A percentile compares a stretch with the other conserved stretches of the same genome.
Evolutionary conservation across 37 sponge, comb jelly and placozoan genomes (phyloP).

Genomic region (Cliona cf. orientalis): DNA sequence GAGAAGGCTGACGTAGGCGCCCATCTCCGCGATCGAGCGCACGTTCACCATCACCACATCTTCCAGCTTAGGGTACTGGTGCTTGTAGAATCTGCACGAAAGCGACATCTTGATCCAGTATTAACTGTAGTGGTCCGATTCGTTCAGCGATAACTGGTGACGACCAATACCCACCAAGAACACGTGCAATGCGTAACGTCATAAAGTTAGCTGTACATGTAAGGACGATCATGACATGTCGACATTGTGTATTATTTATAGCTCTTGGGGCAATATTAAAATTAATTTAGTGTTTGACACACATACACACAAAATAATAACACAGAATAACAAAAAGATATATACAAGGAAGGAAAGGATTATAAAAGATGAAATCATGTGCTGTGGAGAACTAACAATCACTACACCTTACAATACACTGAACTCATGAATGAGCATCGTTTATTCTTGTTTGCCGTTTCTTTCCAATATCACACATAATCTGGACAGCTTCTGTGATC

Average conservation of each 20-base stretch:
- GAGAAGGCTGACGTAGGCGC: conserved; percentile 93
- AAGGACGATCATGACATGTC: background rate
- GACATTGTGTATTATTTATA: background rate
- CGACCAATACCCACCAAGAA: background rate
- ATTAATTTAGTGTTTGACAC: background rate
- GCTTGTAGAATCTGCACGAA: conserved; percentile 61
- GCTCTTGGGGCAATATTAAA: background rate
- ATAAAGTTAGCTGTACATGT: too few species aligned
- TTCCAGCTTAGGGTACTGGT: conserved; percentile 93
- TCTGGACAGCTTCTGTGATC: conserved; percentile 61
- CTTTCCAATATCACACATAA: conserved; percentile 41
- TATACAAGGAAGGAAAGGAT: background rate
- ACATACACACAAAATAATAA: background rate
- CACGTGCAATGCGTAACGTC: too few species aligned
- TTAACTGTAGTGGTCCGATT: background rate
- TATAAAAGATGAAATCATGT: too few species aligned
- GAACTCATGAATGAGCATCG: background rate
- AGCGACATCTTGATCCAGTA: conserved; percentile 18
- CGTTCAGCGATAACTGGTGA: background rate
- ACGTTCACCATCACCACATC: conserved; percentile 99
- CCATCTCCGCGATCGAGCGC: conserved; percentile 95
- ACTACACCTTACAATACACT: too few species aligned
- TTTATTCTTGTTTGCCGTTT: background rate
- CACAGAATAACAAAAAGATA: background rate
- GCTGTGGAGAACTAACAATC: too few species aligned